phyloP scores from a whole-genome alignment of 2,113 vertebrate species.

The Charina bottae region DNA sequence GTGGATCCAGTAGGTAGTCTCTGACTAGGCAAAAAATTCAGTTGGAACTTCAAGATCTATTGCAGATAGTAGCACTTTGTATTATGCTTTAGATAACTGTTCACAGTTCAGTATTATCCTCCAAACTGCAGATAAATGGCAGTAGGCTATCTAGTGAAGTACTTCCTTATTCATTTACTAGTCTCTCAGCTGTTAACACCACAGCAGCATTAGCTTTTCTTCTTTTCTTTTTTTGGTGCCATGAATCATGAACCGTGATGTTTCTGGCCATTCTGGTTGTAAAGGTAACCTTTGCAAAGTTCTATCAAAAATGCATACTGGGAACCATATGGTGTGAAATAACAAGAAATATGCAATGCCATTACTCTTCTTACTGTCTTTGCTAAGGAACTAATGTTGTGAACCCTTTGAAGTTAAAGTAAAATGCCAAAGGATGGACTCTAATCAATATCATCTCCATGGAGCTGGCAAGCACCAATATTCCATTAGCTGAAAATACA shows the following conservation, averaged over 20 bases:
- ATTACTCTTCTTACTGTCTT: not conserved
- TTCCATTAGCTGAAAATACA: constrained; percentile 7
- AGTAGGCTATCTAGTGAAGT: not conserved
- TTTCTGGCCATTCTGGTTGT: not conserved
- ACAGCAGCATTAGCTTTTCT: not conserved
- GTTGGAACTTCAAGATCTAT: not conserved
- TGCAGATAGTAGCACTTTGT: not conserved
- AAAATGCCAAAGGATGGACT: constrained; percentile 1
- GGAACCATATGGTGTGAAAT: not conserved
- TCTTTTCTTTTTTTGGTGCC: not conserved
- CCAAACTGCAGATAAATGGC: not conserved
- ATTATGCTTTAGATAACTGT: not conserved
- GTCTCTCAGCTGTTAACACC: not conserved
- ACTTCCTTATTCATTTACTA: not conserved
- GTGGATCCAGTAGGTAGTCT: not conserved
- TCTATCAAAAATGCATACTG: not conserved
- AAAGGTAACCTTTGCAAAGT: constrained; percentile 17
- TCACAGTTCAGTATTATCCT: not conserved
- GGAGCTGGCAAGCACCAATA: constrained; percentile 26
- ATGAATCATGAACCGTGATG: not conserved
- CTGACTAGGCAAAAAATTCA: not conserved
- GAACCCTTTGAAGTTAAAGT: constrained; percentile 46
- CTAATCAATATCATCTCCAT: constrained; percentile 29
- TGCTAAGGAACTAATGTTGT: constrained; percentile 22
- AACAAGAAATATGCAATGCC: not conserved